A percentile compares a stretch with the other conserved stretches of the same genome.
Conservation (phyloP, 2,888 invertebrate species). For the Tetragonula carbonaria region DNA sequence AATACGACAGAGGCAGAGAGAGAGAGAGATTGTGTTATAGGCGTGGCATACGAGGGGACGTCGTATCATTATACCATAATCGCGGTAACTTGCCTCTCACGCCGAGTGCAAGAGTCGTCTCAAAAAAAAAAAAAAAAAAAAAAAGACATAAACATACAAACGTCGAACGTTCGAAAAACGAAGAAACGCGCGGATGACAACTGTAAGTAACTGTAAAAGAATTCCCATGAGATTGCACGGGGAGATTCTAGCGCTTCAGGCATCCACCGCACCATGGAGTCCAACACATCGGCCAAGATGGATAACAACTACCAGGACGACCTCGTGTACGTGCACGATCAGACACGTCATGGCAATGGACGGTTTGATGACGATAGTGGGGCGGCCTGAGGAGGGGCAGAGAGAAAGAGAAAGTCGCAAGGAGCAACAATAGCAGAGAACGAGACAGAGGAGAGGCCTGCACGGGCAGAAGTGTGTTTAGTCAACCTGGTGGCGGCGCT, state of each 20-base stretch:
- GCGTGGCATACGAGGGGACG: slow-evolving; percentile 42
- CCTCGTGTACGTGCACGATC: slow-evolving; percentile 44
- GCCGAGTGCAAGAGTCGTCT: neutral
- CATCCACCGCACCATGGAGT: slow-evolving; percentile 29
- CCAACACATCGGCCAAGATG: slow-evolving; percentile 7
- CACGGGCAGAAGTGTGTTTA: slow-evolving; percentile 71
- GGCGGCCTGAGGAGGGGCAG: slow-evolving; percentile 54
- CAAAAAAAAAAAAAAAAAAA: no score
- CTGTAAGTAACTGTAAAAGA: neutral
- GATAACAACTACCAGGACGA: slow-evolving; percentile 26
- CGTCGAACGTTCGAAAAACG: no score
- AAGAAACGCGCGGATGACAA: neutral
- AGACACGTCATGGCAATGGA: slow-evolving; percentile 61
- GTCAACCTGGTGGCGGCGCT: slow-evolving; percentile 80
- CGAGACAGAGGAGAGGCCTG: slow-evolving; percentile 62
- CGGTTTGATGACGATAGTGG: slow-evolving; percentile 34
- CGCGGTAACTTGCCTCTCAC: neutral
- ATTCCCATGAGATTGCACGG: slow-evolving; percentile 9
- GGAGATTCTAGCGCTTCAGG: neutral
- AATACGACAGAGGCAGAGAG: slow-evolving; percentile 24
- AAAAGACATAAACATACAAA: neutral
- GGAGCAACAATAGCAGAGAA: slow-evolving; percentile 54
- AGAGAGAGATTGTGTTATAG: slow-evolving; percentile 25
- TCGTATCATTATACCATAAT: neutral
- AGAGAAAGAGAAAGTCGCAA: slow-evolving; percentile 59